These are phyloP conservation scores for Podarcis cretensis DNA, from an alignment of 2,113 vertebrate species.

Conservation along the genomic window DNA sequence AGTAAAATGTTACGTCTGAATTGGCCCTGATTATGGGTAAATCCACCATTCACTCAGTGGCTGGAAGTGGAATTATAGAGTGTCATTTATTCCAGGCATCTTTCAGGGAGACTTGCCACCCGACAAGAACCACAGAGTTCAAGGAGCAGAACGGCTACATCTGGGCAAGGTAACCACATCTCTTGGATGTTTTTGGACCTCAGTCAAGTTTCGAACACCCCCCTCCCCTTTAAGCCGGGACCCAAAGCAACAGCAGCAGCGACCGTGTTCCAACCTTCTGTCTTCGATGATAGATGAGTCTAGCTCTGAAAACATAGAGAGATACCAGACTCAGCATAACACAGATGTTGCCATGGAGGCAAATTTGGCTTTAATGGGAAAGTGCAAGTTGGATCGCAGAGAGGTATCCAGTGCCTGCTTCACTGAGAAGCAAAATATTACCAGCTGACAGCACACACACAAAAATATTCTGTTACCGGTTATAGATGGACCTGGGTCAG, in stretches of 20 bases:
- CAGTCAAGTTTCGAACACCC: neutral
- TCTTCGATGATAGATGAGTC: slow-evolving; percentile 76
- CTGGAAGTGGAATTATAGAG: slow-evolving; percentile 52
- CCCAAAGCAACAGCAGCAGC: slow-evolving; percentile 51
- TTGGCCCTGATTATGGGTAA: slow-evolving; percentile 63
- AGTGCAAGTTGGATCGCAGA: slow-evolving; percentile 63
- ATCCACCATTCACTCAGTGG: slow-evolving; percentile 71
- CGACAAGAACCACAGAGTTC: slow-evolving; percentile 26
- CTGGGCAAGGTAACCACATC: slow-evolving; percentile 2
- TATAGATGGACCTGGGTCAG: slow-evolving; percentile 55
- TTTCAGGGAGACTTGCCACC: slow-evolving; percentile 59
- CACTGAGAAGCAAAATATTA: slow-evolving; percentile 65
- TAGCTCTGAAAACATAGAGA: slow-evolving; percentile 56
- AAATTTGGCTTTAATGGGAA: slow-evolving; percentile 73
- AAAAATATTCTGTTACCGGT: slow-evolving; percentile 65
- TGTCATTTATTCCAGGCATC: slow-evolving; percentile 53
- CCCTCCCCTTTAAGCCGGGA: slow-evolving; percentile 49
- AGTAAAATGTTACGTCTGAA: slow-evolving; percentile 24
- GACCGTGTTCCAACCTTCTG: slow-evolving; percentile 71
- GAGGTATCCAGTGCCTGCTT: slow-evolving; percentile 66
- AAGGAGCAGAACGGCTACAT: slow-evolving; percentile 21
- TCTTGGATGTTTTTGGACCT: slow-evolving; percentile 47
- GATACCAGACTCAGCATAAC: slow-evolving; percentile 73
- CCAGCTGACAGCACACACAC: slow-evolving; percentile 65
- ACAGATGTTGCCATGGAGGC: slow-evolving; percentile 70